Conservation (phyloP, 2,888 invertebrate species). For the Cheilosia vernalis region DNA sequence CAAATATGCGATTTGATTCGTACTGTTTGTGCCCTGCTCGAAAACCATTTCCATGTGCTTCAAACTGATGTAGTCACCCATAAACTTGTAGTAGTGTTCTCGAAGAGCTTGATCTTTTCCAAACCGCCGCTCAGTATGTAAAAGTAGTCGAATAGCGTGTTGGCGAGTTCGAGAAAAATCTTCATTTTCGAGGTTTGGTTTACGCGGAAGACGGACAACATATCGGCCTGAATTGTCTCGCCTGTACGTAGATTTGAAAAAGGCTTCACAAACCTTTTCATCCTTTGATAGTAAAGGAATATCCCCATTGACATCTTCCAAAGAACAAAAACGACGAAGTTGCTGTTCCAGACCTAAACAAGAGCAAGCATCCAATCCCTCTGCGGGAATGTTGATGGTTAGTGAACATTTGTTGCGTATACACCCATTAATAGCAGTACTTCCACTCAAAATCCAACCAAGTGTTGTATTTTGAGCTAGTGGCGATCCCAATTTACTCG, state of each 20-base stretch:
- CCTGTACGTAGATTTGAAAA: slow-evolving; percentile 15
- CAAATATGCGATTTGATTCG: background rate
- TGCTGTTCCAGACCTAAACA: slow-evolving; percentile 17
- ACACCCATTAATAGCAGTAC: background rate
- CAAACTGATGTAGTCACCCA: slow-evolving; percentile 11
- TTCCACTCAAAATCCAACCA: slow-evolving; percentile 25
- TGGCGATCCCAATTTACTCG: slow-evolving; percentile 2
- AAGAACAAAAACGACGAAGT: slow-evolving; percentile 18
- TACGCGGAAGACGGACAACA: slow-evolving; percentile 11
- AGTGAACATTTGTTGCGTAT: slow-evolving; percentile 11
- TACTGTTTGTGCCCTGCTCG: background rate
- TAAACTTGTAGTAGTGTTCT: slow-evolving; percentile 15
- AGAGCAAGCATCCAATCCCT: slow-evolving; percentile 7
- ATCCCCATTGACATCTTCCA: slow-evolving; percentile 31
- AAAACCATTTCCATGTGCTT: slow-evolving; percentile 1
- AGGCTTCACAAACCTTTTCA: slow-evolving; percentile 15
- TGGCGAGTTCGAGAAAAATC: slow-evolving; percentile 28
- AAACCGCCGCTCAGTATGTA: slow-evolving; percentile 5
- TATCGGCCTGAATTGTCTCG: slow-evolving; percentile 14
- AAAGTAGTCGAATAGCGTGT: slow-evolving; percentile 14
- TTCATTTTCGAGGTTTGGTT: slow-evolving; percentile 5
- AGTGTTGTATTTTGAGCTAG: slow-evolving; percentile 21
- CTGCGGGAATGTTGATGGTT: background rate
- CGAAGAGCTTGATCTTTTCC: slow-evolving; percentile 14
- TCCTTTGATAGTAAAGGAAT: slow-evolving; percentile 14